phyloP scores from a whole-genome alignment of 2,113 vertebrate genomes.

The Manacus vitellinus region DNA sequence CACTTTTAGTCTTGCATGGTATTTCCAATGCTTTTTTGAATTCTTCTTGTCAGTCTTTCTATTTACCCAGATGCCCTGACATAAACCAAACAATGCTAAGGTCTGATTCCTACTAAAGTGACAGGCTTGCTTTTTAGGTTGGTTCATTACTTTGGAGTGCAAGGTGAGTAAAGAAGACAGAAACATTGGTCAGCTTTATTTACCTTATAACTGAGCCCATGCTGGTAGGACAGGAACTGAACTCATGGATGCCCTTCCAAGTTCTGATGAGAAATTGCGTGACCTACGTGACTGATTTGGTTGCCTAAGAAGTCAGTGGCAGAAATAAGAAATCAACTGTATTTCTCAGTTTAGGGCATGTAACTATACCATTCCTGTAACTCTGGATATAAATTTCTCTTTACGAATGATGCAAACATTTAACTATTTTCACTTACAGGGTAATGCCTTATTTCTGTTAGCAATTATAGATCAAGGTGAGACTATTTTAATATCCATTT shows the following conservation, averaged over 20 bases:
- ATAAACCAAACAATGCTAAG: background rate
- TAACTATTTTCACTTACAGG: background rate
- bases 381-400: background rate
- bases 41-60: background rate
- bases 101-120: background rate
- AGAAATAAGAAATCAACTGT: background rate
- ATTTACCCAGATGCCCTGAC: background rate
- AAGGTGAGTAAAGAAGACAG: background rate
- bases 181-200: background rate
- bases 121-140: background rate
- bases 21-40: background rate
- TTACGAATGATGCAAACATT: background rate
- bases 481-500: background rate
- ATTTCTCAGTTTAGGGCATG: background rate
- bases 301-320: background rate
- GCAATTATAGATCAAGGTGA: background rate
- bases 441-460: background rate
- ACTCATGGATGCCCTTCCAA: background rate
- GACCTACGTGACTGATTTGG: fast-evolving
- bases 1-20: background rate
- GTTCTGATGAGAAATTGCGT: background rate
- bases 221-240: background rate
- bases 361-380: background rate
- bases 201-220: background rate
- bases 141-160: background rate